phyloP scores from a whole-genome alignment of 1,140 invertebrate species.

The Akabosia matsudoensis region DNA sequence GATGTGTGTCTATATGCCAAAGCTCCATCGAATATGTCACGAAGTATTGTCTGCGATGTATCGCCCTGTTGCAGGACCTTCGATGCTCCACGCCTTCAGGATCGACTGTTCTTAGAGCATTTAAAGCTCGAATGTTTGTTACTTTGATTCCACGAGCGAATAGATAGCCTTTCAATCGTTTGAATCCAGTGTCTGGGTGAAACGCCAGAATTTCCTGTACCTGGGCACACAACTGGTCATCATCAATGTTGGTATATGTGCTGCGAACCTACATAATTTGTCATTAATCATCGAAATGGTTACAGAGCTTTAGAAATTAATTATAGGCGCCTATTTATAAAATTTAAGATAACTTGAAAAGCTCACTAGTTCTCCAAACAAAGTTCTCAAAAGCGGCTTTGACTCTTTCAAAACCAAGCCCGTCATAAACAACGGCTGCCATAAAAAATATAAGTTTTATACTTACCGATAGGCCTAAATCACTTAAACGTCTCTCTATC shows the following conservation, averaged over 20 bases:
- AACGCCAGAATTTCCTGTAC: neutral
- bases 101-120: conserved; percentile 27
- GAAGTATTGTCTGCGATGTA: conserved; percentile 29
- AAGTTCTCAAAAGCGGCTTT: neutral
- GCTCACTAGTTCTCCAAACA: neutral
- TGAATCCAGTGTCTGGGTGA: conserved; percentile 37
- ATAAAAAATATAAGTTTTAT: too few species aligned
- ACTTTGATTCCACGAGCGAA: neutral
- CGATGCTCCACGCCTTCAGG: conserved; percentile 30
- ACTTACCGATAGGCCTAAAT: neutral
- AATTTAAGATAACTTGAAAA: too few species aligned
- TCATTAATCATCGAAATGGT: neutral
- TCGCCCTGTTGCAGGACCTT: conserved; percentile 25
- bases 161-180: conserved; percentile 37
- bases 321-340: neutral
- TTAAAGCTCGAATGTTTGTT: conserved; percentile 9
- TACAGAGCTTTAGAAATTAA: neutral
- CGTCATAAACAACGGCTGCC: neutral
- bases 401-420: neutral
- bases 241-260: conserved; percentile 1
- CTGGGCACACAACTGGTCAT: neutral
- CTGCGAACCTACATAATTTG: neutral
- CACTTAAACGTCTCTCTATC: neutral
- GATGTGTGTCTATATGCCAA: conserved; percentile 38
- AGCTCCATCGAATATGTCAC: conserved; percentile 26